Conservation (phyloP, 2,888 invertebrate genomes). For the Desoria tigrina region DNA sequence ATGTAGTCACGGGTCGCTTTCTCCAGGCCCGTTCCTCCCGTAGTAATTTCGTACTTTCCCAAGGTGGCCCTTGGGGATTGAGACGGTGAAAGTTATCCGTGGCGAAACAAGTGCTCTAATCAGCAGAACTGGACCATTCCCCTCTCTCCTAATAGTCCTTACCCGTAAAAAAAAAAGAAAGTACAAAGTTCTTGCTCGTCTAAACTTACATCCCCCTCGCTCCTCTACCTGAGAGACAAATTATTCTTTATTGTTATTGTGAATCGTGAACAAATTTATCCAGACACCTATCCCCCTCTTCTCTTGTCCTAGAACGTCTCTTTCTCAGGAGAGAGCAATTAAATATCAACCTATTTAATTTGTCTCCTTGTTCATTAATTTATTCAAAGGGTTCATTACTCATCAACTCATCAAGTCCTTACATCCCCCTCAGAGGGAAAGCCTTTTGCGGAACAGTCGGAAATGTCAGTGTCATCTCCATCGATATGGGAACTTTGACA, state of each 20-base stretch:
- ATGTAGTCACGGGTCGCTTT: background rate
- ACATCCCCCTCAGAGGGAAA: no score
- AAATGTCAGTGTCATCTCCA: no score
- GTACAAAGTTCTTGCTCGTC: no score
- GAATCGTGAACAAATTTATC: background rate
- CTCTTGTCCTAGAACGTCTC: no score
- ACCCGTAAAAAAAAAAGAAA: no score
- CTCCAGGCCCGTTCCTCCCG: background rate
- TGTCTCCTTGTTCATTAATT: background rate
- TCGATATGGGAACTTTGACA: no score
- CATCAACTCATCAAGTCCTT: slow-evolving; percentile 3
- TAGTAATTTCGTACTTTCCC: slow-evolving; percentile 21
- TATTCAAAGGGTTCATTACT: background rate
- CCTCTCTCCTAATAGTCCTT: background rate
- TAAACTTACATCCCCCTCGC: no score
- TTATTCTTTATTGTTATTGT: slow-evolving; percentile 12
- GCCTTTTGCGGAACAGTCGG: no score
- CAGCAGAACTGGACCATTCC: slow-evolving; percentile 11
- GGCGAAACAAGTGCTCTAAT: slow-evolving; percentile 16
- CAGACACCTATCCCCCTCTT: no score
- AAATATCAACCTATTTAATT: slow-evolving; percentile 1
- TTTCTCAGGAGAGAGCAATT: no score
- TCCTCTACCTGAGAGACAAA: slow-evolving; percentile 1
- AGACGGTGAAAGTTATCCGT: slow-evolving; percentile 16
- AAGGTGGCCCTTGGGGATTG: slow-evolving; percentile 2